Evolutionary conservation across 1,140 invertebrate species (phyloP).

Genomic region (Phymastichus coffea): DNA sequence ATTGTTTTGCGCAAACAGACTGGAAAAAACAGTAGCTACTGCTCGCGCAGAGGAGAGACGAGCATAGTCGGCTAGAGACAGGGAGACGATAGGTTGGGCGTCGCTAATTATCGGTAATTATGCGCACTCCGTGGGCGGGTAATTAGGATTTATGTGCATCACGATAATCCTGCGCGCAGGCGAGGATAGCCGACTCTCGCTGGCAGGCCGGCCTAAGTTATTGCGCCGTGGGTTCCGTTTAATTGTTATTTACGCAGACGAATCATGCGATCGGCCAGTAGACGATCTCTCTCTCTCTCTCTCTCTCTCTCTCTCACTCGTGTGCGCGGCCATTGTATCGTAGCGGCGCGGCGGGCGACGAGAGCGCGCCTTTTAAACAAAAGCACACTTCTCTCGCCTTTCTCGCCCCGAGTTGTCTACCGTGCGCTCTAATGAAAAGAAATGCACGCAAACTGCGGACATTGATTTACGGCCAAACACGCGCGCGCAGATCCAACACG

Average conservation of each 20-base stretch:
- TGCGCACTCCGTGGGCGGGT: conserved; percentile 43
- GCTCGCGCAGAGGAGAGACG: background rate
- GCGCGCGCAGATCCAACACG: too few species aligned
- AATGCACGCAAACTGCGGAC: conserved; percentile 26
- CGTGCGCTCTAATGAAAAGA: conserved; percentile 32
- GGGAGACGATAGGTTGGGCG: conserved; percentile 5
- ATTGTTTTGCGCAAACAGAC: conserved; percentile 9
- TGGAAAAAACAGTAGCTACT: conserved; percentile 7
- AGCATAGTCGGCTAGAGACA: background rate
- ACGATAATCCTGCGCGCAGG: conserved; percentile 40
- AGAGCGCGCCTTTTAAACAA: conserved; percentile 29
- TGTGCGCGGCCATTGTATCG: background rate
- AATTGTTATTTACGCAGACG: conserved; percentile 51
- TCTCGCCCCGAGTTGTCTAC: conserved; percentile 32
- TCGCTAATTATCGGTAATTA: conserved; percentile 49
- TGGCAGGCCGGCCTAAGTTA: too few species aligned
- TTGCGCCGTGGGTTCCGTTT: conserved; percentile 38
- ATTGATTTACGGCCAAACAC: conserved; percentile 17
- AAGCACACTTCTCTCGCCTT: conserved; percentile 32
- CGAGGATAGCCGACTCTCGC: conserved; percentile 16
- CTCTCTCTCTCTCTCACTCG: too few species aligned
- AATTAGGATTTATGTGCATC: conserved; percentile 49
- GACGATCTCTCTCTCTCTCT: too few species aligned
- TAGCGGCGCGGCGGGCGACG: background rate
- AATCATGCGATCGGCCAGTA: conserved; percentile 43